Conservation (phyloP, 2,888 invertebrate species). For the Orthosia gothica region DNA sequence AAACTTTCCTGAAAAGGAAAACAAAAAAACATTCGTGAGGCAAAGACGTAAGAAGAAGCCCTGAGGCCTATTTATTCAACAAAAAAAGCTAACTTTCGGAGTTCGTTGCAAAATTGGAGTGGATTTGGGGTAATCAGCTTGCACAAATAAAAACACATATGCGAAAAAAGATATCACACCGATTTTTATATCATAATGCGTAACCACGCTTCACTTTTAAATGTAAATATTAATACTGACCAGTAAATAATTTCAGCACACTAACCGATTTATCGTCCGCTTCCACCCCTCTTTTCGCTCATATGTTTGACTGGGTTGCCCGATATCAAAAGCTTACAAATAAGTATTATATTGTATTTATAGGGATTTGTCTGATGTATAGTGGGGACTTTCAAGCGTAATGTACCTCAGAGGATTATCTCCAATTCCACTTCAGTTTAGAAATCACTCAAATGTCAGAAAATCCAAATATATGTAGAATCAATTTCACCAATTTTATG, state of each 20-base stretch:
- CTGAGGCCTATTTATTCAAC: too few relatives aligned
- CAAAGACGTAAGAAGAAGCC: too few relatives aligned
- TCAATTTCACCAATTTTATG: constrained; percentile 35
- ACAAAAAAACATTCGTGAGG: too few relatives aligned
- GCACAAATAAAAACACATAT: not conserved
- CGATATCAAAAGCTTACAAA: constrained; percentile 39
- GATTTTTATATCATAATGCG: constrained; percentile 28
- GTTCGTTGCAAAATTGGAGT: too few relatives aligned
- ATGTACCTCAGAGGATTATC: constrained; percentile 30
- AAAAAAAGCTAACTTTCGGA: too few relatives aligned
- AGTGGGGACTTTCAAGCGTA: not conserved
- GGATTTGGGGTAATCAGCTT: not conserved
- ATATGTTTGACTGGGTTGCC: constrained; percentile 34
- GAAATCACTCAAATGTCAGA: constrained; percentile 46
- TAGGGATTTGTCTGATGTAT: too few relatives aligned
- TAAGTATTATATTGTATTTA: constrained; percentile 41
- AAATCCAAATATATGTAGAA: constrained; percentile 25
- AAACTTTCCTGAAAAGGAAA: not conserved
- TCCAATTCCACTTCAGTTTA: constrained; percentile 36
- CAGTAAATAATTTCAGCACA: constrained; percentile 36
- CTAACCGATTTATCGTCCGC: constrained; percentile 44
- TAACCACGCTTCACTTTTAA: constrained; percentile 32
- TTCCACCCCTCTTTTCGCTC: constrained; percentile 29
- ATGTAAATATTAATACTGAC: constrained; percentile 37
- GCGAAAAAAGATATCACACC: constrained; percentile 6